Base-by-base conservation (phyloP, 2,888 invertebrate genomes). In the Chydorus sphaericus region DNA sequence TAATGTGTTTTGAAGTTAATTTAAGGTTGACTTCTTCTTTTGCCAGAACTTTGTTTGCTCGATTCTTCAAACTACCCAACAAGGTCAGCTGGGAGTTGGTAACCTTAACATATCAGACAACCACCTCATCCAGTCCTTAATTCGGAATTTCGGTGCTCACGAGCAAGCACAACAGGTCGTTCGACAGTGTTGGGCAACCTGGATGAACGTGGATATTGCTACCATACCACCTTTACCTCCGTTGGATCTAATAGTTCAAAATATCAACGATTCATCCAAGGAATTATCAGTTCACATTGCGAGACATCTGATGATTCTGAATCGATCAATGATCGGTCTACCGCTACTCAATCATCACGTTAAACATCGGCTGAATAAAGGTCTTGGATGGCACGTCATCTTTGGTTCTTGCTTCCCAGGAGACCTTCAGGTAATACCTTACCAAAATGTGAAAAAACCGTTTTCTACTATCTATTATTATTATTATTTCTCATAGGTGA, bases 251-350 rank as follows among this genome's bases (percentile, higher is more conserved):
- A 31, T 51, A 29, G 10, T 51, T 8, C 18, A 26, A 3, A 51
- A 51, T 20, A 31, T 51, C 16, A 29, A 11, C 1, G 51, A 51
- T 16, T 51, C 51, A 10, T 18, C 29, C 1, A 51, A 51, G 16
- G n/a, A 26, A 31, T 11, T 51, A 18, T 51, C 51, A 4, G 20
- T 51, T 31, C 51, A 51, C 18, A 51, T 51, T 30, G 51, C 51
- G 8, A 29, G 51, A n/a, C 51, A 51, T 31, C 11, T 51, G 51
- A 51, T 51, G 51, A 51, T 51, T n/a, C 51, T 51, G 7, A 51
- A 31, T 18, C 28, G 31, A 16, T 51, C 51, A 10, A n/a, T 51
- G 18, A 31, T 51, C 20, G 51, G 51, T n/a, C 29, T 51, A 18
- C 51, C 29, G 18, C 51, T 51, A 7, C 51, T 51, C 31, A 51